Conservation (phyloP, 1,140 invertebrate genomes). For the Drosophila lacertosa region DNA sequence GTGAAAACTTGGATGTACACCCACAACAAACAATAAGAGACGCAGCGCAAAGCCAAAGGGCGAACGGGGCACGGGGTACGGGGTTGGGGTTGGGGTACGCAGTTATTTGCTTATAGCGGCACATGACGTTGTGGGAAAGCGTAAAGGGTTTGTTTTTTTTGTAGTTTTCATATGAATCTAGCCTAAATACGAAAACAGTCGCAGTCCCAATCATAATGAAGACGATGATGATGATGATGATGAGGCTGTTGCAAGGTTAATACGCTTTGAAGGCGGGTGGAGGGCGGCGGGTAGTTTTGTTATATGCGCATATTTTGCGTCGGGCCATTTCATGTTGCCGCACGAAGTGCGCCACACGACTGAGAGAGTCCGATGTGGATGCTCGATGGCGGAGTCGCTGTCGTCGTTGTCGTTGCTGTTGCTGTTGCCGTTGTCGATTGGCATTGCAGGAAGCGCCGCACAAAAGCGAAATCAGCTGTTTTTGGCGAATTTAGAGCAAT, state of each 20-base stretch:
- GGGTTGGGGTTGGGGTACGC: constrained; percentile 15
- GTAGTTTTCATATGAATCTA: constrained; percentile 36
- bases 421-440: constrained; percentile 59
- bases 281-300: constrained; percentile 43
- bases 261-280: constrained; percentile 5
- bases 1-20: constrained; percentile 48
- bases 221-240: background rate
- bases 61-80: background rate
- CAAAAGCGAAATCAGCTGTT: constrained; percentile 73
- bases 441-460: constrained; percentile 58
- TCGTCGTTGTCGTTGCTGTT: constrained; percentile 7
- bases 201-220: constrained; percentile 15
- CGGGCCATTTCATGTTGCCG: constrained; percentile 73
- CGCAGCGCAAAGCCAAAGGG: background rate
- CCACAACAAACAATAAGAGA: constrained; percentile 40
- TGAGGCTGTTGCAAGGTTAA: constrained; percentile 44
- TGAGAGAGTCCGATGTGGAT: constrained; percentile 53
- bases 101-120: constrained; percentile 68
- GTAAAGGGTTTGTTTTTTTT: constrained; percentile 48
- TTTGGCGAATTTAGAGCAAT: constrained; percentile 80
- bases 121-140: constrained; percentile 58
- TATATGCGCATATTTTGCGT: constrained; percentile 76
- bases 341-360: constrained; percentile 76
- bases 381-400: constrained; percentile 35
- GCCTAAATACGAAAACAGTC: constrained; percentile 44